Conservation (phyloP, 2,797 vertebrate species). For the Delichon dasypus region DNA sequence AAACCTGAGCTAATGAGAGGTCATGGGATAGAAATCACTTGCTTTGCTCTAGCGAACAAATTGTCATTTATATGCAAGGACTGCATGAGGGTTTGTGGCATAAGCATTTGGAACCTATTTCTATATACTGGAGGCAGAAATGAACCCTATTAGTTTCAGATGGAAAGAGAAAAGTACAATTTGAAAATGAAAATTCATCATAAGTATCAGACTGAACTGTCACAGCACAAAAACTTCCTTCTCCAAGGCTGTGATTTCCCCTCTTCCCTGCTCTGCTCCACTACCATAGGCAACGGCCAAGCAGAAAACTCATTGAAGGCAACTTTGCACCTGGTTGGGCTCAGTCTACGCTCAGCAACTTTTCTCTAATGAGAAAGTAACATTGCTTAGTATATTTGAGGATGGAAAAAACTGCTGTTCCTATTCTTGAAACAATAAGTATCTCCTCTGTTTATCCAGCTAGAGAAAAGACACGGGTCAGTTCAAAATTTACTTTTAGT, state of each 20-base stretch:
- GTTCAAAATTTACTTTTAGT: neutral
- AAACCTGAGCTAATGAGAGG: neutral
- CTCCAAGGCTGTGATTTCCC: neutral
- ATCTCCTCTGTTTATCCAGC: neutral
- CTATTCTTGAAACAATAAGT: neutral
- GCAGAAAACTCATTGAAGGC: neutral
- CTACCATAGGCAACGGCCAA: neutral
- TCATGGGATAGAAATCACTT: neutral
- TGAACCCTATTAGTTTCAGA: neutral
- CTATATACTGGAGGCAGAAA: neutral
- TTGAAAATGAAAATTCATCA: neutral
- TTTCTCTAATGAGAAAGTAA: neutral
- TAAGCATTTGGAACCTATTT: neutral
- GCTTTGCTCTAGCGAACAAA: neutral
- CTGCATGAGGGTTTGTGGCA: neutral
- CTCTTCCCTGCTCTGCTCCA: neutral
- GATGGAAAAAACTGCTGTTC: neutral
- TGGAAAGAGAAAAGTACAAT: neutral
- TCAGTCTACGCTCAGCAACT: neutral
- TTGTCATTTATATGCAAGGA: neutral
- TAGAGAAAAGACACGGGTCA: neutral
- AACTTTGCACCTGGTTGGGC: neutral
- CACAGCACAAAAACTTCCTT: neutral
- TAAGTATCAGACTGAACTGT: neutral
- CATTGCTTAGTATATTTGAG: neutral